A percentile compares a stretch with the other conserved stretches of the same genome.
Conservation (phyloP, 1,140 invertebrate species). For the Harlomillsia oculata region DNA sequence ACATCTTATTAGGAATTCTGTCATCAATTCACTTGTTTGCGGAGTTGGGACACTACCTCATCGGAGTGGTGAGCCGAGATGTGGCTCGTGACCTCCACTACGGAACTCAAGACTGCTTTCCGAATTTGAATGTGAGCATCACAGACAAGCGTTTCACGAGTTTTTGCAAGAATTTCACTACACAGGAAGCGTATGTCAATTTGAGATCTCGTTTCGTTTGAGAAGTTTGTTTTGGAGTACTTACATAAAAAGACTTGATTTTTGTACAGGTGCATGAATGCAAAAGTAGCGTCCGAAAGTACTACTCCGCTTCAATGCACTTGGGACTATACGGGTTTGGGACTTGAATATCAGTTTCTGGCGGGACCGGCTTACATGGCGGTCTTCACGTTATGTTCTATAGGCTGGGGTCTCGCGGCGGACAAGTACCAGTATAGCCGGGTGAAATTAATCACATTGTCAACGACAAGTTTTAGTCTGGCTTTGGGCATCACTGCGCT, state of each 20-base stretch:
- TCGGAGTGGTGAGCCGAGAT: slow-evolving; percentile 73
- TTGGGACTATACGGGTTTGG: slow-evolving; percentile 85
- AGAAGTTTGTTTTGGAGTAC: not conserved
- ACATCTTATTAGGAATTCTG: too few relatives aligned
- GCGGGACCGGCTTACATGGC: slow-evolving; percentile 80
- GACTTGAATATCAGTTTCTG: slow-evolving; percentile 80
- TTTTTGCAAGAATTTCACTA: slow-evolving; percentile 55
- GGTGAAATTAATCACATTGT: slow-evolving; percentile 61
- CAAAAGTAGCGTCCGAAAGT: slow-evolving; percentile 48
- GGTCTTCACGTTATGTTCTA: slow-evolving; percentile 77
- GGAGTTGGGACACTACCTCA: slow-evolving; percentile 75
- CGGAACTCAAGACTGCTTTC: slow-evolving; percentile 74
- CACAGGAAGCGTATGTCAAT: slow-evolving; percentile 48
- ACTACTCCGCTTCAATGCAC: slow-evolving; percentile 59
- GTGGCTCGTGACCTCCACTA: slow-evolving; percentile 74
- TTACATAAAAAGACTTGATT: not conserved
- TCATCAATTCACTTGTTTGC: slow-evolving; percentile 74
- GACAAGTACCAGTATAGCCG: slow-evolving; percentile 59
- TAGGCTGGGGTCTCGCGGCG: slow-evolving; percentile 71
- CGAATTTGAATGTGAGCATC: slow-evolving; percentile 50
- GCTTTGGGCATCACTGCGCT: slow-evolving; percentile 75
- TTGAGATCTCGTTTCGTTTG: not conserved
- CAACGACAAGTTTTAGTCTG: slow-evolving; percentile 67
- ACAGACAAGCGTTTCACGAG: too few relatives aligned
- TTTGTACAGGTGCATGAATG: not conserved